Conservation (phyloP, 2,797 vertebrate genomes). For the Urocyon cinereoargenteus region DNA sequence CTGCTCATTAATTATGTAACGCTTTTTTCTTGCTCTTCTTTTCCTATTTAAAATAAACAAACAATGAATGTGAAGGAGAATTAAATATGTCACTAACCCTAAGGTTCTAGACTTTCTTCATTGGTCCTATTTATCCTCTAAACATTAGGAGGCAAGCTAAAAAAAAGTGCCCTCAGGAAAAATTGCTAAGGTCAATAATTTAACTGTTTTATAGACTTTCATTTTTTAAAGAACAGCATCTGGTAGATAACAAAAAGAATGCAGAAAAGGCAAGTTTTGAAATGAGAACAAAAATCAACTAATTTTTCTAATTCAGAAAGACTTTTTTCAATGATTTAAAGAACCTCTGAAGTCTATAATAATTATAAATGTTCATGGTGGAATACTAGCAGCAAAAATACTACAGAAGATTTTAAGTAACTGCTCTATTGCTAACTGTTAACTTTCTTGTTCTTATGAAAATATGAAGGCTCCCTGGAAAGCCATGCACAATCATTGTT, state of each 20-base stretch:
- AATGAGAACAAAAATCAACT: not conserved
- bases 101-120: not conserved
- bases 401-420: not conserved
- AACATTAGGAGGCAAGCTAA: not conserved
- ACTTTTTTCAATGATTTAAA: not conserved
- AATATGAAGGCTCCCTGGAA: not conserved
- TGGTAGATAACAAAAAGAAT: not conserved
- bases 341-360: not conserved
- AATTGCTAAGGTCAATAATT: not conserved
- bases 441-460: constrained; percentile 35
- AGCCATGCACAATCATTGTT: not conserved
- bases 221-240: constrained; percentile 9
- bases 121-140: not conserved
- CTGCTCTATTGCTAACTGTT: not conserved
- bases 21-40: not conserved
- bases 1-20: constrained; percentile 47
- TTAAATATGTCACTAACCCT: not conserved
- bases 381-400: not conserved
- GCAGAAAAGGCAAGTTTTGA: not conserved
- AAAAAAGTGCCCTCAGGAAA: not conserved
- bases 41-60: constrained; percentile 43
- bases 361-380: not conserved
- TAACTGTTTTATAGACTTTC: not conserved
- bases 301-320: not conserved
- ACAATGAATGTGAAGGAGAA: constrained; percentile 20